Evolutionary conservation across 2,797 vertebrate genomes (phyloP).

Genomic region (Gallinago stenura): DNA sequence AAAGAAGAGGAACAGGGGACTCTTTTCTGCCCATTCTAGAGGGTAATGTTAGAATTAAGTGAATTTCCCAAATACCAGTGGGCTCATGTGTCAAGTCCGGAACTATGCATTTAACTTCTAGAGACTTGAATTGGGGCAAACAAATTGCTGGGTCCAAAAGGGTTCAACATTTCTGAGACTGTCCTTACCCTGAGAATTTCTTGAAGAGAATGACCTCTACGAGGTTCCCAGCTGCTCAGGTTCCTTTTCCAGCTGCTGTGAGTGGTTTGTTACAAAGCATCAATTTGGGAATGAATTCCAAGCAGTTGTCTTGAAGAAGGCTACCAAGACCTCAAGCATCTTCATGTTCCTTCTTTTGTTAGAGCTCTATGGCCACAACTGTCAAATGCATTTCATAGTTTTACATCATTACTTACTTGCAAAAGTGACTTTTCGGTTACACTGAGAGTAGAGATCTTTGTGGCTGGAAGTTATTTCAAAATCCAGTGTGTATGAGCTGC

Average conservation of each 20-base stretch:
- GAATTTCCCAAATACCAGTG: background rate
- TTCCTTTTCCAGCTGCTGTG: background rate
- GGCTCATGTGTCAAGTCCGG: background rate
- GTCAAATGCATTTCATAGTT: background rate
- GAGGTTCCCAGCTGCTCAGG: background rate
- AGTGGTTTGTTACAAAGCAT: background rate
- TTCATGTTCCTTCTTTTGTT: background rate
- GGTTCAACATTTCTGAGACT: background rate
- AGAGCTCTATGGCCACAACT: background rate
- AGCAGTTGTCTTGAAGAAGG: background rate
- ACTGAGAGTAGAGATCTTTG: background rate
- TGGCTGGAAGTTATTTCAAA: slow-evolving; percentile 51
- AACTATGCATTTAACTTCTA: background rate
- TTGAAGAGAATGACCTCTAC: background rate
- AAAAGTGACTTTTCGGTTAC: background rate
- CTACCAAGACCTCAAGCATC: background rate
- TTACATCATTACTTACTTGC: slow-evolving; percentile 17
- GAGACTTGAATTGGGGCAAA: background rate
- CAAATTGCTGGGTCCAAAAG: background rate
- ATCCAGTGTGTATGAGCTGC: background rate
- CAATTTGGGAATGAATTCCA: background rate
- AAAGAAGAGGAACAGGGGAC: background rate
- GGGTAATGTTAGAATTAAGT: background rate
- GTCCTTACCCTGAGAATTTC: background rate
- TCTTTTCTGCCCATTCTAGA: background rate